Percentiles rank a stretch among this genome's conserved stretches.
phyloP scores from a whole-genome alignment of 2,888 invertebrate species.

The Zygothrica quintamaculata region DNA sequence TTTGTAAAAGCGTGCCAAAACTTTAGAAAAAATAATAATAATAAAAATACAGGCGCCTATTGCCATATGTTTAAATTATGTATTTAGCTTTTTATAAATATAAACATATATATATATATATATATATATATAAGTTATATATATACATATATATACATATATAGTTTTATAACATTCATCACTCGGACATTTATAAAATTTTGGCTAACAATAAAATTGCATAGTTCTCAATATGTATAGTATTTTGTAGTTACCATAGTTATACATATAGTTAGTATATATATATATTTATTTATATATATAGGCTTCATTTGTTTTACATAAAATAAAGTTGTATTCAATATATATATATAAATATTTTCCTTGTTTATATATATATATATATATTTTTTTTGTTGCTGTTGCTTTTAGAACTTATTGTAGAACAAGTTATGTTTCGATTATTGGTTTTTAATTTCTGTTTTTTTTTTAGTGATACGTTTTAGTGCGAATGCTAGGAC shows the following conservation, averaged over 20 bases:
- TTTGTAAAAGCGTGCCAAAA: constrained; percentile 50
- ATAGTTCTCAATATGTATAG: constrained; percentile 60
- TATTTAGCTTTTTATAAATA: constrained; percentile 50
- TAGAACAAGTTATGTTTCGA: constrained; percentile 53
- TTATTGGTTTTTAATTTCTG: too few species aligned
- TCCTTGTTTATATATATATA: constrained; percentile 40
- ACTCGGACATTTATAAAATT: constrained; percentile 78
- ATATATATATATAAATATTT: constrained; percentile 28
- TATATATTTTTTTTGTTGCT: constrained; percentile 52
- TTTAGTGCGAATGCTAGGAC: constrained; percentile 69
- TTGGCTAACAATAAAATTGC: constrained; percentile 82
- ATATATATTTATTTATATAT: constrained; percentile 7
- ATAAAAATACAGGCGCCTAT: constrained; percentile 50
- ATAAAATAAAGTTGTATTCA: too few species aligned
- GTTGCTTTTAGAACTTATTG: constrained; percentile 42
- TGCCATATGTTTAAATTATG: constrained; percentile 45
- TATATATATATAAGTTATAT: constrained; percentile 18
- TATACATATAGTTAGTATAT: constrained; percentile 25
- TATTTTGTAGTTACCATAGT: constrained; percentile 35
- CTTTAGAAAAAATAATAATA: constrained; percentile 26
- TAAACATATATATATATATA: constrained; percentile 38
- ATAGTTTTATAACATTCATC: constrained; percentile 64
- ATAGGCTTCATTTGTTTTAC: too few species aligned
- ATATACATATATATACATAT: constrained; percentile 57
- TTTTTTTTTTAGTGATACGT: constrained; percentile 68